Evolutionary conservation across 1,140 invertebrate species (phyloP).

Genomic region (Drosophila cardini): DNA sequence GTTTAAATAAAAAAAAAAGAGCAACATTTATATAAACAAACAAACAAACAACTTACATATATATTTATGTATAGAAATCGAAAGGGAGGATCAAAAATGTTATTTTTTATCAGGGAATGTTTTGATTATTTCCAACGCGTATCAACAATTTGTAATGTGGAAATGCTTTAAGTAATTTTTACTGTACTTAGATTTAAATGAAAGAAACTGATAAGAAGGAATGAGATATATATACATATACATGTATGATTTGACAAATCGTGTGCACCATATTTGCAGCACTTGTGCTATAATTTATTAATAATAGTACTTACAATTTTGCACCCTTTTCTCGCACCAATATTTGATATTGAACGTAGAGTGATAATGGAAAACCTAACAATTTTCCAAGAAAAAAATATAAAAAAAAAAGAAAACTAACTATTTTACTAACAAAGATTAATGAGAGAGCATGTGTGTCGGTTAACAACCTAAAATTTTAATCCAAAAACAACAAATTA

Average conservation of each 20-base stretch:
- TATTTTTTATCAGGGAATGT: slow-evolving; percentile 61
- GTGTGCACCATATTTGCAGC: slow-evolving; percentile 29
- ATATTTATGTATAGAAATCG: slow-evolving; percentile 29
- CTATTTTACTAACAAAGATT: slow-evolving; percentile 63
- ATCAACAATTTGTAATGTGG: slow-evolving; percentile 48
- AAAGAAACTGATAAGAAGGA: slow-evolving; percentile 28
- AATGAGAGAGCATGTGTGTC: slow-evolving; percentile 64
- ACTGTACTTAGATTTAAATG: slow-evolving; percentile 48
- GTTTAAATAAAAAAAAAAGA: slow-evolving; percentile 73
- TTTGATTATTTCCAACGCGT: slow-evolving; percentile 37
- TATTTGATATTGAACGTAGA: slow-evolving; percentile 79
- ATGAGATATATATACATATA: slow-evolving; percentile 31
- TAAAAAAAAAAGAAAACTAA: slow-evolving; percentile 41
- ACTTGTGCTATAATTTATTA: slow-evolving; percentile 36
- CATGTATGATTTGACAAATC: slow-evolving; percentile 41
- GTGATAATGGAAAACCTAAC: slow-evolving; percentile 58
- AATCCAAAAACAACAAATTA: slow-evolving; percentile 47
- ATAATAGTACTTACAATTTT: slow-evolving; percentile 35
- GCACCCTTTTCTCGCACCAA: slow-evolving; percentile 79
- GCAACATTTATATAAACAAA: slow-evolving; percentile 32
- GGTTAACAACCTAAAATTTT: slow-evolving; percentile 48
- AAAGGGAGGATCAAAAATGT: slow-evolving; percentile 38
- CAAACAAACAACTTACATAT: slow-evolving; percentile 37
- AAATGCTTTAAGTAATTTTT: slow-evolving; percentile 59
- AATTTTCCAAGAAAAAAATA: slow-evolving; percentile 21